A percentile compares a stretch with the other conserved stretches of the same genome.
phyloP scores from a whole-genome alignment of 2,113 vertebrate species.

The Podilymbus podiceps region DNA sequence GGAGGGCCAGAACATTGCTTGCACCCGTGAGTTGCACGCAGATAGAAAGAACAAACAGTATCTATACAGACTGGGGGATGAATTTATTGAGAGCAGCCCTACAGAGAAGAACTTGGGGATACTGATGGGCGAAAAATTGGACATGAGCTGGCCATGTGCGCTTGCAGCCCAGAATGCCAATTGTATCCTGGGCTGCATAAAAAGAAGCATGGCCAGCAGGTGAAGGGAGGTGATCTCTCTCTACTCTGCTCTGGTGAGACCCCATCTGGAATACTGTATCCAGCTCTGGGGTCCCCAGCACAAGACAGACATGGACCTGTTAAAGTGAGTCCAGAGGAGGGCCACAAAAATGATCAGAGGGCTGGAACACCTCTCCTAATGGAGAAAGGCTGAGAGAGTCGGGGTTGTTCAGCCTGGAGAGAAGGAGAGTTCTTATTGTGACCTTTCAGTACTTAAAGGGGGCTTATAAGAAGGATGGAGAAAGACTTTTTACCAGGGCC shows the following conservation, averaged over 20 bases:
- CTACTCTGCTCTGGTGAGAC: neutral
- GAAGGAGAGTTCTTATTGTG: neutral
- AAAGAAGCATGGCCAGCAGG: neutral
- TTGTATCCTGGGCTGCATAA: neutral
- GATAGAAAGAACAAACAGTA: neutral
- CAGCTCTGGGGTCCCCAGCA: neutral
- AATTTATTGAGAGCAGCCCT: neutral
- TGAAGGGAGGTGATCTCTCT: rapidly evolving
- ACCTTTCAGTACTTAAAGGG: neutral
- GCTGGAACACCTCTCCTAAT: neutral
- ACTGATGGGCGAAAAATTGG: neutral
- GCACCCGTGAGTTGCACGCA: constrained; percentile 70
- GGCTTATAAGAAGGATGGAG: neutral
- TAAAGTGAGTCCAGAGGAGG: neutral
- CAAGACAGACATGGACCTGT: neutral
- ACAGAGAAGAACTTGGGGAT: neutral
- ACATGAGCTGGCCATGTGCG: neutral
- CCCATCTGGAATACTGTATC: neutral
- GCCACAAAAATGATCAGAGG: neutral
- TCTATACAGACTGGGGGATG: neutral
- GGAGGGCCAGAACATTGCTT: constrained; percentile 65
- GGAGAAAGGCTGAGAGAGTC: neutral
- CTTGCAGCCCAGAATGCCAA: neutral
- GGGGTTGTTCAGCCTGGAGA: neutral
- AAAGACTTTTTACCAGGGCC: neutral